These are phyloP conservation scores for Noctuana brunneofusca DNA, from an alignment of 2,888 invertebrate genomes.

Conservation along the genomic window DNA sequence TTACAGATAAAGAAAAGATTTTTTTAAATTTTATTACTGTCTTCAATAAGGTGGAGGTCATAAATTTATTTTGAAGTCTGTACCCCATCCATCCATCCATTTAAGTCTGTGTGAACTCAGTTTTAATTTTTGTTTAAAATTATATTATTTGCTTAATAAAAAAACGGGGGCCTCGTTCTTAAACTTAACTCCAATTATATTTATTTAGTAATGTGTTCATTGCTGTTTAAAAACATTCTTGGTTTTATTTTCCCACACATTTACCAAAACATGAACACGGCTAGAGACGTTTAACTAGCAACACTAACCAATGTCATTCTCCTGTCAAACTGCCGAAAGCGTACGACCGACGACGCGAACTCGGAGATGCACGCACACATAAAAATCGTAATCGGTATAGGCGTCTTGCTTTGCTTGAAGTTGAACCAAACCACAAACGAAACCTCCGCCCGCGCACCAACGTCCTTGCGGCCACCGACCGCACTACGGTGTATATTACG, in stretches of 20 bases:
- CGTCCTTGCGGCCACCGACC: slow-evolving; percentile 81
- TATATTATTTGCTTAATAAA: no score
- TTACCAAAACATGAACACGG: not conserved
- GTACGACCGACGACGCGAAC: slow-evolving; percentile 39
- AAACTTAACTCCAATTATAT: no score
- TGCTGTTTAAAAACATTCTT: not conserved
- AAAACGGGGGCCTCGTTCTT: no score
- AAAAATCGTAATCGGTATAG: not conserved
- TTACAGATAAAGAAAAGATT: no score
- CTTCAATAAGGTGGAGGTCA: no score
- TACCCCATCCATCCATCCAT: no score
- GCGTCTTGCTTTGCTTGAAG: no score
- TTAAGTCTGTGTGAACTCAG: no score
- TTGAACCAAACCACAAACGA: slow-evolving; percentile 53
- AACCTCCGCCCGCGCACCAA: slow-evolving; percentile 76
- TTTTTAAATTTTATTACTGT: no score
- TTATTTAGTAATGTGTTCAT: no score
- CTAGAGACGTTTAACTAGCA: slow-evolving; percentile 41
- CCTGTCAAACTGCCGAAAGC: slow-evolving; percentile 51
- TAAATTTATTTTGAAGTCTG: no score
- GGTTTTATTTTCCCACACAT: not conserved
- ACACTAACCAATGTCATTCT: slow-evolving; percentile 54
- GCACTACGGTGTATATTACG: slow-evolving; percentile 40
- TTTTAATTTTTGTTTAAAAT: no score
- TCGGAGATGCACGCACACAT: slow-evolving; percentile 44